Evolutionary conservation across 92 coral and sea anemone species (phyloP).

Genomic region (Siderastrea radians): DNA sequence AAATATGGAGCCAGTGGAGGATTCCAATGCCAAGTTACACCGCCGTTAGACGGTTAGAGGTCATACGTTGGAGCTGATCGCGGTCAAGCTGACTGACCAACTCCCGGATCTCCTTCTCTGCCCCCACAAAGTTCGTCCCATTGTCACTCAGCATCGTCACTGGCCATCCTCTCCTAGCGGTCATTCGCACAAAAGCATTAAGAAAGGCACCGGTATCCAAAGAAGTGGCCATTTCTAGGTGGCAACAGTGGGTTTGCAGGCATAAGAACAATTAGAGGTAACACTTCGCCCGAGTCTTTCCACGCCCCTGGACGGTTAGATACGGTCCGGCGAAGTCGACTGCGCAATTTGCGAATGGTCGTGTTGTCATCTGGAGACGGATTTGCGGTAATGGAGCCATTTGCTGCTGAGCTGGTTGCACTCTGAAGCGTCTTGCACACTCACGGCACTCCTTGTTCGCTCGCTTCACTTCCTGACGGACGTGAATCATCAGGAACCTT

Average conservation of each 20-base stretch:
- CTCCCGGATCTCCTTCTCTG: too few species aligned
- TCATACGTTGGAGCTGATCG: too few species aligned
- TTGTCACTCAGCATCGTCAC: constrained; percentile 61
- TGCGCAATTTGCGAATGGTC: constrained; percentile 60
- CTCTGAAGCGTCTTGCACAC: constrained; percentile 9
- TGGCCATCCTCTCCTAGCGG: constrained; percentile 64
- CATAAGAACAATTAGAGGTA: constrained; percentile 60
- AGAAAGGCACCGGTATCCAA: too few species aligned
- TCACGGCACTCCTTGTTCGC: neutral
- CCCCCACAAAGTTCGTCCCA: constrained; percentile 72
- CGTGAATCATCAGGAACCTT: constrained; percentile 50
- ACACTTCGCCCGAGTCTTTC: constrained; percentile 57
- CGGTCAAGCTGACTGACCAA: too few species aligned
- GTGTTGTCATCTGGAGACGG: constrained; percentile 41
- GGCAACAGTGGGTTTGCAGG: too few species aligned
- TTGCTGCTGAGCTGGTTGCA: constrained; percentile 46
- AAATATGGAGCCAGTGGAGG: constrained; percentile 70
- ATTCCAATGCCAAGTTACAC: constrained; percentile 63
- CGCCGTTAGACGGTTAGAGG: constrained; percentile 66
- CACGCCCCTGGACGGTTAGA: constrained; percentile 55
- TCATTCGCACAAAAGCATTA: constrained; percentile 68
- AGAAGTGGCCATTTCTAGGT: too few species aligned
- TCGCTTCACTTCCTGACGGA: constrained; percentile 39
- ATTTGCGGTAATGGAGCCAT: constrained; percentile 65
- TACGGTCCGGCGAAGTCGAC: constrained; percentile 60